Evolutionary conservation across 2,113 vertebrate species (phyloP).

Genomic region (Mus spicilegus): DNA sequence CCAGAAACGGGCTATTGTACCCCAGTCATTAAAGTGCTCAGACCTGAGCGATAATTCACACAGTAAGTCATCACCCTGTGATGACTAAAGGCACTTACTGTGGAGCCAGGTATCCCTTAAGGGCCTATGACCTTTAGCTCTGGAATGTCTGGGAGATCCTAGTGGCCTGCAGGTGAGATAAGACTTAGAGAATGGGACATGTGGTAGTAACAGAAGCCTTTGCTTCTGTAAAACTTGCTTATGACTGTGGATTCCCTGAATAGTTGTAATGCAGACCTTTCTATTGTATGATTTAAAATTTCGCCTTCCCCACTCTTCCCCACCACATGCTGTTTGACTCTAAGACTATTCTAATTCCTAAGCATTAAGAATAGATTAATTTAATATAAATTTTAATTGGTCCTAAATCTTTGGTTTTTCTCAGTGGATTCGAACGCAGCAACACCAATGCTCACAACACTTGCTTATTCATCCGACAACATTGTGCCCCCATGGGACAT

Average conservation of each 20-base stretch:
- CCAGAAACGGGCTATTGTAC: neutral
- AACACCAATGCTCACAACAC: neutral
- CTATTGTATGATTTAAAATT: neutral
- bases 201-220: neutral
- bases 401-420: neutral
- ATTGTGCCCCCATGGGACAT: neutral
- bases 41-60: neutral
- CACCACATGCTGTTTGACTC: neutral
- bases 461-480: neutral
- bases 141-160: neutral
- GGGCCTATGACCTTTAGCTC: neutral
- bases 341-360: too few relatives aligned
- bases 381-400: neutral
- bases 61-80: neutral
- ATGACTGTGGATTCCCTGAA: neutral
- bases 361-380: neutral
- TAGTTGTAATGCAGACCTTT: neutral
- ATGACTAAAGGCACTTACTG: neutral
- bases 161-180: neutral
- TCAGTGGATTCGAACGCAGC: accelerated
- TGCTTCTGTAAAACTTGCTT: neutral
- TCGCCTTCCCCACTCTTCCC: neutral
- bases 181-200: neutral
- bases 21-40: neutral
- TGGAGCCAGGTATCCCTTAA: neutral